These are phyloP conservation scores for Choloepus didactylus DNA, from an alignment of 2,797 vertebrate species.

Conservation along the genomic window DNA sequence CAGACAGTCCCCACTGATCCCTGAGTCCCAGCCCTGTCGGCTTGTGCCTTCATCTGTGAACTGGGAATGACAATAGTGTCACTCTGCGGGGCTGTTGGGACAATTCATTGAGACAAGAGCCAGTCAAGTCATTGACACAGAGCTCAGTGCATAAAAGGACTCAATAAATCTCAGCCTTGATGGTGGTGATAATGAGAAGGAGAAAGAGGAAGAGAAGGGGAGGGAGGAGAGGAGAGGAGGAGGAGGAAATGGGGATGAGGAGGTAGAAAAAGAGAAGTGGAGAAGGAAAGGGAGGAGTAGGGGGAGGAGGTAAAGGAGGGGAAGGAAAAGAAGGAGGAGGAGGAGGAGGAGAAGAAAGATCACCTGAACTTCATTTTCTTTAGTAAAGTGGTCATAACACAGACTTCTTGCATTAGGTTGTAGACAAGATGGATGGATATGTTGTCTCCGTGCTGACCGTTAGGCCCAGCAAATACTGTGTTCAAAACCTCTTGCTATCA, in stretches of 20 bases:
- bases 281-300: no score
- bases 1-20: not conserved
- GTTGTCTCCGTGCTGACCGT: not conserved
- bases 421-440: accelerated
- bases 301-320: not conserved
- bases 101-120: not conserved
- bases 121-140: not conserved
- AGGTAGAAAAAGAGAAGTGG: no score
- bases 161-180: not conserved
- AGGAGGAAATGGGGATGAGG: accelerated
- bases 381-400: not conserved
- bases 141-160: accelerated
- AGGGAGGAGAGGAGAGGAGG: no score
- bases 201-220: not conserved
- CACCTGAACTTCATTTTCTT: not conserved
- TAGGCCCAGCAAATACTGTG: not conserved
- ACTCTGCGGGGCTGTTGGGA: not conserved
- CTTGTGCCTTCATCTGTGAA: not conserved
- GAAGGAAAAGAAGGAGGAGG: not conserved
- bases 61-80: not conserved
- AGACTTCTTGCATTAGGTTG: not conserved
- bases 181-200: not conserved
- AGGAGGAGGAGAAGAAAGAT: not conserved
- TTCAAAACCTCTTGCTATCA: not conserved
- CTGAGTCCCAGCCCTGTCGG: not conserved